These are phyloP conservation scores for Drosophila helvetica DNA, from an alignment of 2,888 invertebrate species.

Conservation along the genomic window DNA sequence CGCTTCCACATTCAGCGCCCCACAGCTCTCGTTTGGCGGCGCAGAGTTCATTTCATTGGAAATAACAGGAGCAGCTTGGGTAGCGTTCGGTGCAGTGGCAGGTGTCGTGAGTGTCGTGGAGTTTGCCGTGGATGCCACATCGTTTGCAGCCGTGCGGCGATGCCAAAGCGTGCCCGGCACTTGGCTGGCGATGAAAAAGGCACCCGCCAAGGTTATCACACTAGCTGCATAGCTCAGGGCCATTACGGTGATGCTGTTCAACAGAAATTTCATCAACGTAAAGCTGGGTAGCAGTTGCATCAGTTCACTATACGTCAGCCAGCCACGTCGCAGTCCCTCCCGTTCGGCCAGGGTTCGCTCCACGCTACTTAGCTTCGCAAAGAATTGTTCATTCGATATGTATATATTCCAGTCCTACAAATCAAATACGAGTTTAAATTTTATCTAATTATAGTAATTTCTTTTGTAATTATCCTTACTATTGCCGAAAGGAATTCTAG, in stretches of 20 bases:
- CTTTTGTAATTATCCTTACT: constrained; percentile 86
- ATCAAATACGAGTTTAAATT: background rate
- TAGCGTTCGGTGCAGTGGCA: constrained; percentile 34
- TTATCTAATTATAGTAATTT: background rate
- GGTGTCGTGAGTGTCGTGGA: constrained; percentile 31
- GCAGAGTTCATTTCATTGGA: constrained; percentile 1
- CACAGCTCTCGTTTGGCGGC: constrained; percentile 53
- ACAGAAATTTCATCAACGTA: constrained; percentile 80
- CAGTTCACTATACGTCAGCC: constrained; percentile 93
- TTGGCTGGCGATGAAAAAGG: constrained; percentile 85
- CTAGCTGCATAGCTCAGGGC: constrained; percentile 83
- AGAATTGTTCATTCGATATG: constrained; percentile 90
- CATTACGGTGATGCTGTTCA: constrained; percentile 81
- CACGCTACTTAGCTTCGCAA: constrained; percentile 88
- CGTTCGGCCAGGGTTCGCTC: constrained; percentile 90
- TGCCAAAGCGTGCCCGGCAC: constrained; percentile 85
- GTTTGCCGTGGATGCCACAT: constrained; percentile 18
- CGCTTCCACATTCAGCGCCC: constrained; percentile 77
- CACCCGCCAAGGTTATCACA: constrained; percentile 83
- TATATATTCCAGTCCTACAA: constrained; percentile 92
- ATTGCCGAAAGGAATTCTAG: constrained; percentile 94
- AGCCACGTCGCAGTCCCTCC: constrained; percentile 90
- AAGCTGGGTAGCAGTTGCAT: constrained; percentile 84
- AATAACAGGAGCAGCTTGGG: constrained; percentile 37
- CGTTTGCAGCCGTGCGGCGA: constrained; percentile 42